These are phyloP conservation scores for Gorsachius magnificus DNA, from an alignment of 2,797 vertebrate genomes.

Conservation along the genomic window DNA sequence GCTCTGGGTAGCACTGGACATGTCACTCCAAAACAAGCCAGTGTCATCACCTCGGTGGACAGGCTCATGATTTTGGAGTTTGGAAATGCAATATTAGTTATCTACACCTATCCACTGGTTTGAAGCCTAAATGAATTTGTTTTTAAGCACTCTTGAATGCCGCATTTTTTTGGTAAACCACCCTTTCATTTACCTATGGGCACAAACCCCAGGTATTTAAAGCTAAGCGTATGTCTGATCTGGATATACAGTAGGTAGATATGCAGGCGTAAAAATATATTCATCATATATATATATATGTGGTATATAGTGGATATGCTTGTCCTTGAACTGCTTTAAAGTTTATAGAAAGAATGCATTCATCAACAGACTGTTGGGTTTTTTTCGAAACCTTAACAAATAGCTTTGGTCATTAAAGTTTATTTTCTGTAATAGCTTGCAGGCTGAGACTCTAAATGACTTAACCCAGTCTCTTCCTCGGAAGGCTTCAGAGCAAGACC, in stretches of 20 bases:
- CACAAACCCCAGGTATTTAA: not conserved
- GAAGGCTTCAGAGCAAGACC: not conserved
- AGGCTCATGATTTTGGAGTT: not conserved
- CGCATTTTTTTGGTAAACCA: not conserved
- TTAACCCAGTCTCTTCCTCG: not conserved
- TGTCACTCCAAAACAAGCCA: not conserved
- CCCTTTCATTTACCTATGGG: not conserved
- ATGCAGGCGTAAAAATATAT: not conserved
- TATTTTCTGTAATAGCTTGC: not conserved
- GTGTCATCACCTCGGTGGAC: not conserved
- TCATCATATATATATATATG: too few relatives aligned
- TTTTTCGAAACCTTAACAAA: not conserved
- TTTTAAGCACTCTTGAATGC: not conserved
- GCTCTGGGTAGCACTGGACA: not conserved
- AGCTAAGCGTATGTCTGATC: not conserved
- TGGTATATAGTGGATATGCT: not conserved
- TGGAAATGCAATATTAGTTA: not conserved
- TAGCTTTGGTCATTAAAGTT: not conserved
- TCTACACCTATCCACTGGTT: not conserved
- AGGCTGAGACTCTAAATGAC: not conserved
- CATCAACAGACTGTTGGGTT: not conserved
- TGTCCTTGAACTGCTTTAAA: not conserved
- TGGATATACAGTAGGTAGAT: not conserved
- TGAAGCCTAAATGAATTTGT: not conserved
- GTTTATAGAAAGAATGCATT: not conserved